Percentiles rank a stretch among this genome's conserved stretches.
Evolutionary conservation across 2,888 invertebrate genomes (phyloP).

Genomic region (Pyrrhia umbra): DNA sequence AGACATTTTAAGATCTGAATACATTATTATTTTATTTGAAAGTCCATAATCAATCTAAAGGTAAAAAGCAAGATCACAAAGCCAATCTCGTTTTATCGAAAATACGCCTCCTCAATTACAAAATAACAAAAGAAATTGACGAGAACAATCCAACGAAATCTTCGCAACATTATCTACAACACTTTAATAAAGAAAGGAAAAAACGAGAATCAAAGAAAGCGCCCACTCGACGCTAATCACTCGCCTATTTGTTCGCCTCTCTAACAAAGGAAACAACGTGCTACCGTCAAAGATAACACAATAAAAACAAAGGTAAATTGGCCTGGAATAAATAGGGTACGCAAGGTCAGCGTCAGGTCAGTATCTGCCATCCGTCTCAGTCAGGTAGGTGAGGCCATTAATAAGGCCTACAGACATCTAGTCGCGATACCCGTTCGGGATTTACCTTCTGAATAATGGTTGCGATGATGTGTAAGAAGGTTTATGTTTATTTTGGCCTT

Average conservation of each 20-base stretch:
- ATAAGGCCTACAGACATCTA: slow-evolving; percentile 69
- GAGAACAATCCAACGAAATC: slow-evolving; percentile 17
- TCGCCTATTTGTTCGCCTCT: slow-evolving; percentile 43
- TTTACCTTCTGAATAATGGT: slow-evolving; percentile 58
- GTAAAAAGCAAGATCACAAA: not conserved
- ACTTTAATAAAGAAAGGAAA: slow-evolving; percentile 48
- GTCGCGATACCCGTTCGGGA: slow-evolving; percentile 61
- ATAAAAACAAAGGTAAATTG: slow-evolving; percentile 61
- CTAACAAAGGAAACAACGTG: slow-evolving; percentile 50
- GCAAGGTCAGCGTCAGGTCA: slow-evolving; percentile 62
- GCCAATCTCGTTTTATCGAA: slow-evolving; percentile 22
- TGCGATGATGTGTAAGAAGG: slow-evolving; percentile 41
- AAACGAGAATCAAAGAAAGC: slow-evolving; percentile 47
- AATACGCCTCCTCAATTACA: slow-evolving; percentile 17
- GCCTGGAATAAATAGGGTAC: slow-evolving; percentile 55
- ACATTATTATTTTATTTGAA: no score
- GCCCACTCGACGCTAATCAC: slow-evolving; percentile 42
- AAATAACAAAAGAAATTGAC: slow-evolving; percentile 39
- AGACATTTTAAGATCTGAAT: no score
- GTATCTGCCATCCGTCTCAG: slow-evolving; percentile 64
- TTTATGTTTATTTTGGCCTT: slow-evolving; percentile 17
- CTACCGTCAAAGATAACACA: slow-evolving; percentile 60
- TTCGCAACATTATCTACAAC: slow-evolving; percentile 28
- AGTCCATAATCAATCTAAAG: no score
- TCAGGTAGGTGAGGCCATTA: slow-evolving; percentile 71